These are phyloP conservation scores for Sapajus apella DNA, from an alignment of 2,113 vertebrate species.

Conservation along the genomic window DNA sequence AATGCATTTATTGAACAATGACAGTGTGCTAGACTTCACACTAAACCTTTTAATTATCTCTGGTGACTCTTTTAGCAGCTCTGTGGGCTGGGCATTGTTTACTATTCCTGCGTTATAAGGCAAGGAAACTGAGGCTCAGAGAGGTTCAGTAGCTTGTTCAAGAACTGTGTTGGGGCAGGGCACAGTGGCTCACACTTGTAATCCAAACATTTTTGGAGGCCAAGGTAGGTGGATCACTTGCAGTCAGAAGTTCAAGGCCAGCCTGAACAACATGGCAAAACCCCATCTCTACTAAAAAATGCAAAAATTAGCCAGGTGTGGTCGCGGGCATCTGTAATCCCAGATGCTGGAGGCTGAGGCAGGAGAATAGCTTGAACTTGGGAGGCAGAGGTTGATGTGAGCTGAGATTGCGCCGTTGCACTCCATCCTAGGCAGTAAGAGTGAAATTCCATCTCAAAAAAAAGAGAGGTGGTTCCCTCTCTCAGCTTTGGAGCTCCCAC, in stretches of 20 bases:
- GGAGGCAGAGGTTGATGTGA: too few species aligned
- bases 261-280: not conserved
- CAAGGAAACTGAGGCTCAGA: not conserved
- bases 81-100: not conserved
- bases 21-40: not conserved
- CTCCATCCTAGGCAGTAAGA: too few species aligned
- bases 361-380: too few species aligned
- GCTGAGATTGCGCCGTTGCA: too few species aligned
- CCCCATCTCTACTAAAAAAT: too few species aligned
- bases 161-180: not conserved
- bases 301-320: too few species aligned
- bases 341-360: too few species aligned
- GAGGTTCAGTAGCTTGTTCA: not conserved
- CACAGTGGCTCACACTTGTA: not conserved
- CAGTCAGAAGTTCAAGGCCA: not conserved
- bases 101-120: accelerated
- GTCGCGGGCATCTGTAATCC: too few species aligned
- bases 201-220: not conserved
- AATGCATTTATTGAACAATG: not conserved
- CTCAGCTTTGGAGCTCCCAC: too few species aligned
- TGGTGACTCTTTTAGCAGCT: not conserved
- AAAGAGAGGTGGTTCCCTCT: too few species aligned
- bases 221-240: not conserved
- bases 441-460: too few species aligned
- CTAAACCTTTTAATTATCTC: not conserved